Evolutionary conservation across 37 sponge, comb jelly and placozoan genomes (phyloP), one percentile per base, ranked within the genome.

Genomic region (Eunapius fragilis): DNA sequence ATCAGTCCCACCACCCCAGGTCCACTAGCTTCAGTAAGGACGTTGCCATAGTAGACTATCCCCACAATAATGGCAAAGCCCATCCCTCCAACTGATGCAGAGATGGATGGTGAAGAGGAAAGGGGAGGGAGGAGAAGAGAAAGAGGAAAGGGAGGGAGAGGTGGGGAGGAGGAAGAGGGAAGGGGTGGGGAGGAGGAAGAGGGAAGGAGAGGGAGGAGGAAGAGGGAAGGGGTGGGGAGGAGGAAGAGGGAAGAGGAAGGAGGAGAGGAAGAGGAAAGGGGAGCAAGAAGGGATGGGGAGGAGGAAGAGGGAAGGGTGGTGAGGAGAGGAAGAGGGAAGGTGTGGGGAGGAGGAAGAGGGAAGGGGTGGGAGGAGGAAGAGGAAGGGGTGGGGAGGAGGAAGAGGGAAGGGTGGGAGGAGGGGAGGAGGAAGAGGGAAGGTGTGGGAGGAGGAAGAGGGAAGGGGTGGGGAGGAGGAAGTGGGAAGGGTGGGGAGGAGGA

Each of bases 41-140:
- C 79, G 45, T 94, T 94, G 74, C 86, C 77, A 49, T 88, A 88
- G 50, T 78, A 23, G 30, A 91, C 75, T 2, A 85, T 71, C 26
- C 89, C 92, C 13, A 83, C 67, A 30, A 89, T 86, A 24, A 91
- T 13, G 31, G 92, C 92, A 83, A 94, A 94, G 0, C 95, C 95
- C 71, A 91, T 36, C 25, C 95, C 95, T 37, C 89, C 88, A 67
- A 89, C 93, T 93, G 76, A 25, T 27, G 73, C 35, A 68, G 31
- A 70, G 22, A 24, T 9, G 35, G 31, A 70, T 7, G 9, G 35
- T 9, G 68, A 69, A 27, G 70, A 68, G 32, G 31, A 69, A 67
- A 34, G n/a, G 35, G 31, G 23, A 6, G 28, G 35, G 23, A 45
- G 37, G 5, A 24, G 37, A 41, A 34, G 26, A 4, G 23, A 34